phyloP scores from a whole-genome alignment of 2,888 invertebrate genomes.

The Anagyrus pseudococci region DNA sequence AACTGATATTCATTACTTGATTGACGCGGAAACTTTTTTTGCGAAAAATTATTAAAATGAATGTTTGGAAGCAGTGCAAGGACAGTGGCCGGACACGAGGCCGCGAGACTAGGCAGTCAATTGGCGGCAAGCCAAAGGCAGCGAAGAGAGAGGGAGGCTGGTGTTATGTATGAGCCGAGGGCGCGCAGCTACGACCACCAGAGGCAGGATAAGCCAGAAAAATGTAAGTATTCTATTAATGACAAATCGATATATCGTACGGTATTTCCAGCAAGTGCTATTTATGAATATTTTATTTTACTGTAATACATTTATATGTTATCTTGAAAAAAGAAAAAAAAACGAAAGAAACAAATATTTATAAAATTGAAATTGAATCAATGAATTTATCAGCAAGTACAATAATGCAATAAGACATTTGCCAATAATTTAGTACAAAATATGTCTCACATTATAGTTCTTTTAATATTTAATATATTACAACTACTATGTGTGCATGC shows the following conservation, averaged over 20 bases:
- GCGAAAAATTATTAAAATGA: too few relatives aligned
- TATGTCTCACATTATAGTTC: too few relatives aligned
- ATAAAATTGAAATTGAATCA: constrained; percentile 30
- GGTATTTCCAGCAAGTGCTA: neutral
- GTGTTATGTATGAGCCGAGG: constrained; percentile 65
- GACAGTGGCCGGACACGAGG: constrained; percentile 83
- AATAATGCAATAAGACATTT: constrained; percentile 5
- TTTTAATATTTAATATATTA: neutral
- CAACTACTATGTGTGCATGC: constrained; percentile 25
- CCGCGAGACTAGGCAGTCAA: constrained; percentile 73
- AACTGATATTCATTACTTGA: neutral
- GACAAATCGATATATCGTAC: neutral
- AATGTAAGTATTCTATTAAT: constrained; percentile 57
- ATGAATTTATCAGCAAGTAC: constrained; percentile 16
- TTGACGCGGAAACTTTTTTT: too few relatives aligned
- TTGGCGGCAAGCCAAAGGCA: constrained; percentile 61
- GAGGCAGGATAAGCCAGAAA: constrained; percentile 63
- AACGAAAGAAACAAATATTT: neutral
- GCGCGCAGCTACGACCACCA: constrained; percentile 75
- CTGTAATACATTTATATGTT: neutral
- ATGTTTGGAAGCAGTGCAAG: constrained; percentile 50
- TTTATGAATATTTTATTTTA: neutral
- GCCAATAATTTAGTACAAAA: neutral
- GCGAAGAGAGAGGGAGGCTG: constrained; percentile 53
- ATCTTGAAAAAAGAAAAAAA: too few relatives aligned